phyloP scores from a whole-genome alignment of 1,140 invertebrate genomes.

The Macrostomum lignano region DNA sequence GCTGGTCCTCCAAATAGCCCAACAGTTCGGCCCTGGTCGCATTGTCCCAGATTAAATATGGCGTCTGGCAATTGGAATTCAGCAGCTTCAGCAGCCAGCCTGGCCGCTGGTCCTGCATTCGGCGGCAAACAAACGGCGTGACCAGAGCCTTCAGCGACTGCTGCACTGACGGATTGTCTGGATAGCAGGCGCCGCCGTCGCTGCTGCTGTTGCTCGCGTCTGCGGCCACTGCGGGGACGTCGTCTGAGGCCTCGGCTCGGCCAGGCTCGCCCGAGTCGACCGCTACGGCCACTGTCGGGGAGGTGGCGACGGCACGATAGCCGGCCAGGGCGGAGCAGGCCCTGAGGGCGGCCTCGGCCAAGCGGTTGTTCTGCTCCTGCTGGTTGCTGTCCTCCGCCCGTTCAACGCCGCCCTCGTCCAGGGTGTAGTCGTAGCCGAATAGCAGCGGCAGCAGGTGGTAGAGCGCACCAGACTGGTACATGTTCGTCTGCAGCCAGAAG shows the following conservation, averaged over 20 bases:
- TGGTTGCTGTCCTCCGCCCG: constrained; percentile 50
- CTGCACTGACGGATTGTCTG: too few species aligned
- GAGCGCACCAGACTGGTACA: constrained; percentile 63
- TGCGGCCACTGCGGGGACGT: too few species aligned
- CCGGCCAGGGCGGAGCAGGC: too few species aligned
- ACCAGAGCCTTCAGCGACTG: too few species aligned
- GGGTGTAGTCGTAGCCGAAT: constrained; percentile 83
- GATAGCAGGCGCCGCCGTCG: too few species aligned
- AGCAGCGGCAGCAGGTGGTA: constrained; percentile 67
- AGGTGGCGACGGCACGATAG: too few species aligned
- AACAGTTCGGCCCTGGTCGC: constrained; percentile 61
- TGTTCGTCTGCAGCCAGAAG: constrained; percentile 50
- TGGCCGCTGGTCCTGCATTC: too few species aligned
- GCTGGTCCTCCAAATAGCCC: constrained; percentile 52
- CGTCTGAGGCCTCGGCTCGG: too few species aligned
- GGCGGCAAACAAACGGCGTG: too few species aligned
- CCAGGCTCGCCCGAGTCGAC: too few species aligned
- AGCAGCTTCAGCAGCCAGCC: constrained; percentile 65
- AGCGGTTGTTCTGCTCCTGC: constrained; percentile 64
- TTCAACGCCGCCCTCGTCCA: constrained; percentile 78
- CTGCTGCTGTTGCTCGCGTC: too few species aligned
- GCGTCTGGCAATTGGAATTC: constrained; percentile 75
- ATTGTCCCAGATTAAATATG: constrained; percentile 92
- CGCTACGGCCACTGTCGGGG: too few species aligned
- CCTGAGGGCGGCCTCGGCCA: constrained; percentile 52